Evolutionary conservation across 2,888 invertebrate genomes (phyloP), one percentile per base, ranked within the genome.

Genomic region (Melieria crassipennis): DNA sequence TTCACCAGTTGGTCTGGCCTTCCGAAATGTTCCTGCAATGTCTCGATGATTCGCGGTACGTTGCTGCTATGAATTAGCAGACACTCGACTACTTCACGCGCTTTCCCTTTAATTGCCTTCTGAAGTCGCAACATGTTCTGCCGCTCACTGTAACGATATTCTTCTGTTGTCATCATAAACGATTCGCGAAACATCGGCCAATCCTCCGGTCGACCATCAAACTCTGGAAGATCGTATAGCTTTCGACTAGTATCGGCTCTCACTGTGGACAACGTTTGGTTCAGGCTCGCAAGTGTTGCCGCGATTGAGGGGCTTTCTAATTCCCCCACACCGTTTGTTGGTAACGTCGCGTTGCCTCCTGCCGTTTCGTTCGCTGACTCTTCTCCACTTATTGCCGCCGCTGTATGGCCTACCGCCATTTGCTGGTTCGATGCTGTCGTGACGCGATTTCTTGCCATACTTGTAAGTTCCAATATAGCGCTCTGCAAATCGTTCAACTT

Each of bases 41-140:
- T 56, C 7, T 63, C 30, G 10, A 69, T 69, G n/a, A 63, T 57
- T 13, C 43, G 69, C 4, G 42, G 3, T 4, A 69, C 69, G n/a
- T 69, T 63, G 6, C 45, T 45, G 57, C 63, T 63, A 42, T 69
- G 69, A 16, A 69, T 63, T 4, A 69, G 43, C n/a, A 63, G 62
- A 30, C 52, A 69, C 47, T 69, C 62, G 5, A 69, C 69, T 4
- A 55, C 47, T 30, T 69, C 63, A 7, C 57, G 55, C 5, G 56
- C 69, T 48, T 50, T 55, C 7, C 63, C 69, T 16, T 63, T 63
- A 11, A 62, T 6, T 4, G 56, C 69, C 42, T 69, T 63, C n/a
- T 69, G 63, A 7, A 69, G 9, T 5, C 69, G 62, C 13, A 69
- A 6, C 56, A 64, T 57, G 48, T 69, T 69, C 48, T 64, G 69